Percentiles rank a stretch among this genome's conserved stretches.
phyloP scores from a whole-genome alignment of 2,888 invertebrate species.

The Athalia cordata region DNA sequence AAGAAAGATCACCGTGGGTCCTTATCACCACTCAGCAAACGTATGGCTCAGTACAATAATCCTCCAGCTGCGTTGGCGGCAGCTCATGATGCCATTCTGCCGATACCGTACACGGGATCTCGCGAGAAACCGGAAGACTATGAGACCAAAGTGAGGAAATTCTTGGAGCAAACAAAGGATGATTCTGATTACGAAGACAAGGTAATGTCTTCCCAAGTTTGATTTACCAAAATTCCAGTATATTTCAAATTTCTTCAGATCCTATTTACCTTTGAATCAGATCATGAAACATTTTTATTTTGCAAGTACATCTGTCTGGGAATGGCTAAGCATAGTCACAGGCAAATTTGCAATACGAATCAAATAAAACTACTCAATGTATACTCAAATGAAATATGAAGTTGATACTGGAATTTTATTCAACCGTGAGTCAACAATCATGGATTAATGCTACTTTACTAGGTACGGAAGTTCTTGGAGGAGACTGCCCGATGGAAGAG shows the following conservation, averaged over 20 bases:
- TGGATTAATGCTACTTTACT: slow-evolving; percentile 40
- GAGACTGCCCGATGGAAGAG: slow-evolving; percentile 87
- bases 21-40: slow-evolving; percentile 87
- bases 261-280: background rate
- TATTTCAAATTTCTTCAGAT: slow-evolving; percentile 24
- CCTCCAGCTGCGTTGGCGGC: slow-evolving; percentile 77
- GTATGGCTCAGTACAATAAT: slow-evolving; percentile 88
- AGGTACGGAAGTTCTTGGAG: slow-evolving; percentile 89
- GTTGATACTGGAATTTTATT: slow-evolving; percentile 24
- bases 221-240: slow-evolving; percentile 21
- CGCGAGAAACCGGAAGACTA: slow-evolving; percentile 76
- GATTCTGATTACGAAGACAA: slow-evolving; percentile 91
- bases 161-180: slow-evolving; percentile 86
- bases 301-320: too few species aligned
- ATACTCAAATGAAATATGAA: slow-evolving; percentile 1
- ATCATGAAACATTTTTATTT: background rate
- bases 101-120: slow-evolving; percentile 73
- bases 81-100: slow-evolving; percentile 75
- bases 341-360: background rate
- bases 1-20: slow-evolving; percentile 83
- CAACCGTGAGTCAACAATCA: background rate
- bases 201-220: slow-evolving; percentile 53
- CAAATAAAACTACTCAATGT: background rate
- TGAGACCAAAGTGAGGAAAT: slow-evolving; percentile 82
- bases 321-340: background rate